phyloP scores from a whole-genome alignment of 2,888 invertebrate genomes.

The Diploptera punctata region DNA sequence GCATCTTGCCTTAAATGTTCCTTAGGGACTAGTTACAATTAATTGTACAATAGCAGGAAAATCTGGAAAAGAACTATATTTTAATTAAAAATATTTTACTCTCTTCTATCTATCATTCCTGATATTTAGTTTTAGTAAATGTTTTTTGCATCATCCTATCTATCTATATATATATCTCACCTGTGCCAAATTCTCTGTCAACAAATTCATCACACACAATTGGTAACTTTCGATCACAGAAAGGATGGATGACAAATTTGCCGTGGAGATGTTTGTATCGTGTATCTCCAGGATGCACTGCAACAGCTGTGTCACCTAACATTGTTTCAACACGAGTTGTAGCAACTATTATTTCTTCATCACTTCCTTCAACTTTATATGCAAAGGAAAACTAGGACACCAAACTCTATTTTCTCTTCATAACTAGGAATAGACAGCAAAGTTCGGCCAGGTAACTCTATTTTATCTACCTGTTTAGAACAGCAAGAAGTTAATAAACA shows the following conservation, averaged over 20 bases:
- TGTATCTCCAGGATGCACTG: constrained; percentile 93
- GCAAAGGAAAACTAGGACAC: constrained; percentile 91
- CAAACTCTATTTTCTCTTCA: constrained; percentile 89
- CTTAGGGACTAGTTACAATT: no score
- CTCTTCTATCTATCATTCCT: no score
- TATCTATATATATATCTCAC: no score
- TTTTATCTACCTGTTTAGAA: constrained; percentile 77
- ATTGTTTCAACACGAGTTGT: constrained; percentile 99
- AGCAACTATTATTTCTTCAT: constrained; percentile 84
- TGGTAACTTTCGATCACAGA: constrained; percentile 81
- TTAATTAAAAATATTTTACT: no score
- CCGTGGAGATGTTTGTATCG: constrained; percentile 87
- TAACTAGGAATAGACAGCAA: constrained; percentile 91
- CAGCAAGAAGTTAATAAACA: background rate
- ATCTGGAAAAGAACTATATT: no score
- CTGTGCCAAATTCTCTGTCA: constrained; percentile 95
- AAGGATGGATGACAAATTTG: constrained; percentile 86
- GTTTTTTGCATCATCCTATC: no score
- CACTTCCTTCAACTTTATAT: constrained; percentile 75
- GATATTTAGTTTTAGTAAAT: no score
- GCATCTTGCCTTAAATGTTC: no score
- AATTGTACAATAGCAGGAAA: no score
- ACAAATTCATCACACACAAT: constrained; percentile 94
- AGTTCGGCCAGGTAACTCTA: constrained; percentile 86
- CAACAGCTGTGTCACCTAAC: constrained; percentile 96